These are phyloP conservation scores for Micronycteris hirsuta DNA, from an alignment of 2,113 vertebrate species.

Conservation along the genomic window DNA sequence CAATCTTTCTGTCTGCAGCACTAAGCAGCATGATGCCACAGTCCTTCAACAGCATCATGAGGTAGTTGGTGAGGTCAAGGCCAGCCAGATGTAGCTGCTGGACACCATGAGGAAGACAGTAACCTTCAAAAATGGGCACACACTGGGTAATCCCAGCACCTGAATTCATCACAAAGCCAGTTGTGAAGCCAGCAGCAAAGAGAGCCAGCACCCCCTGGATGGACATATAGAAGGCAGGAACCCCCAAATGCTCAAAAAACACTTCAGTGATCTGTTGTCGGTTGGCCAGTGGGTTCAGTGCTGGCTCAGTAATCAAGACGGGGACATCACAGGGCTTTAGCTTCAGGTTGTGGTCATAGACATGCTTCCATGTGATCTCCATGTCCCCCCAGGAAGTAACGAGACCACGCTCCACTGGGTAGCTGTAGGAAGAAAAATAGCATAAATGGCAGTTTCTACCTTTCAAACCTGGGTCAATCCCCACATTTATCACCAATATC, in stretches of 20 bases:
- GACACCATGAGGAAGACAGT: constrained; percentile 65
- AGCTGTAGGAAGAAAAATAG: constrained; percentile 25
- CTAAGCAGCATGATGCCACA: constrained; percentile 73
- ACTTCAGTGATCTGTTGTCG: constrained; percentile 53
- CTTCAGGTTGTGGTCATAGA: constrained; percentile 60
- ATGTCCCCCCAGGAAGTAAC: constrained; percentile 63
- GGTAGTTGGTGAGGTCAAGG: constrained; percentile 77
- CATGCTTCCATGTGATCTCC: constrained; percentile 67
- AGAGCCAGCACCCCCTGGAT: constrained; percentile 68
- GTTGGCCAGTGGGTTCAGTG: constrained; percentile 59
- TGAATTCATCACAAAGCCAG: constrained; percentile 63
- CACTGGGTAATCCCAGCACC: constrained; percentile 55
- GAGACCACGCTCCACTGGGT: constrained; percentile 61
- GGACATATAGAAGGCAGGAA: constrained; percentile 71
- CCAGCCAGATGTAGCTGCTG: constrained; percentile 61
- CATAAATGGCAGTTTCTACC: not conserved
- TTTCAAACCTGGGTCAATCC: not conserved
- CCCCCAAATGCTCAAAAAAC: constrained; percentile 64
- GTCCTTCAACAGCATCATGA: constrained; percentile 81
- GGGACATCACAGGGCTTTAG: constrained; percentile 54
- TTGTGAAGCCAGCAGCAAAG: constrained; percentile 66
- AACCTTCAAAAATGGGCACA: constrained; percentile 68
- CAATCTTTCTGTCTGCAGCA: constrained; percentile 58
- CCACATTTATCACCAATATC: not conserved
- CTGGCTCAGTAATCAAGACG: constrained; percentile 65